Percentiles rank a stretch among this genome's conserved stretches.
Conservation (phyloP, 2,113 vertebrate genomes). For the Phycodurus eques region DNA sequence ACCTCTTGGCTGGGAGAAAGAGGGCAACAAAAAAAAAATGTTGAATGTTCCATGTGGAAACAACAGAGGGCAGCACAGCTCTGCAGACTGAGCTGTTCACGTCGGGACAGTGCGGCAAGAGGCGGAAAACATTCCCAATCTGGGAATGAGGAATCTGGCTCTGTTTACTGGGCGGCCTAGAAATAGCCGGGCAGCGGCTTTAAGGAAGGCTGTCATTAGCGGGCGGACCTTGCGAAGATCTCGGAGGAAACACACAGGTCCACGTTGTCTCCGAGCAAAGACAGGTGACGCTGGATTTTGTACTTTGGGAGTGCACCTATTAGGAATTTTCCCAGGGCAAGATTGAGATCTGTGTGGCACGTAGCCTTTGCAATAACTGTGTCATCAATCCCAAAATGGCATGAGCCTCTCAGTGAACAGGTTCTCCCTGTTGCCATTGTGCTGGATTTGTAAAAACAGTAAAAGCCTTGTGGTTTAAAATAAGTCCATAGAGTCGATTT, state of each 20-base stretch:
- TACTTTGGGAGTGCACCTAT: neutral
- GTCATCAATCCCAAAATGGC: neutral
- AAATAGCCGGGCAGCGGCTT: constrained; percentile 74
- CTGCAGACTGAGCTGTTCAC: neutral
- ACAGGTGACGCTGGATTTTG: neutral
- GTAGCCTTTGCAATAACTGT: neutral
- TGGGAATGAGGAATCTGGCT: constrained; percentile 69
- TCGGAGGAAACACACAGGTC: constrained; percentile 8
- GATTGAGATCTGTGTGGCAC: neutral
- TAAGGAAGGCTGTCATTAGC: constrained; percentile 75
- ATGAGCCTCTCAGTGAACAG: neutral
- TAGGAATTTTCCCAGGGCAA: neutral
- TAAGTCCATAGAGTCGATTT: neutral
- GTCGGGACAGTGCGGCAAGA: constrained; percentile 24
- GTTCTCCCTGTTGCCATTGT: neutral
- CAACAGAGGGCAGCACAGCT: constrained; percentile 55
- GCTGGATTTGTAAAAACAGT: neutral
- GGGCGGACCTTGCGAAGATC: constrained; percentile 32
- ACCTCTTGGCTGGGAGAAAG: neutral
- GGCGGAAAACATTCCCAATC: constrained; percentile 66
- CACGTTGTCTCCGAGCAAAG: neutral
- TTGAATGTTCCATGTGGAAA: neutral
- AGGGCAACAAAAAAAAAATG: neutral
- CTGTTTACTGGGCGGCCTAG: constrained; percentile 73
- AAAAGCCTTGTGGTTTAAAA: neutral